Base-by-base conservation (phyloP, 2,113 vertebrate species). In the Sylvicapra grimmia region DNA sequence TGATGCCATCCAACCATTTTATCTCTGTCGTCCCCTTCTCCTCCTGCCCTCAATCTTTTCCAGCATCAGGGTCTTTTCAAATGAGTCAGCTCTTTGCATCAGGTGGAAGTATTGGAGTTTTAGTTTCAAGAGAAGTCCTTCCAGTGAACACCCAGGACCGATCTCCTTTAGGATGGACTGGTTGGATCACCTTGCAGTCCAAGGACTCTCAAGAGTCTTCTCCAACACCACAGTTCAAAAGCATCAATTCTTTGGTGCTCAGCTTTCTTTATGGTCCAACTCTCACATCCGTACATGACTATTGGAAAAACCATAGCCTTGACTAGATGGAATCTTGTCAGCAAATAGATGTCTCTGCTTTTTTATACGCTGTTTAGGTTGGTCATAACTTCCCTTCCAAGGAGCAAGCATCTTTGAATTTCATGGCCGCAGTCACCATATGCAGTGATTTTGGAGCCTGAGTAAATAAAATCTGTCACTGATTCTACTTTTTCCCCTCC, bases 231-330 rank as follows among this genome's bases (percentile, higher is more conserved):
- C n/a, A 40, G 68, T 1, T 40, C 68, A 40, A 23, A 72, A 72
- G n/a, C 68, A 40, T 72, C n/a, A 23, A 2, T 23, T 72, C n/a
- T 40, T 72, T 0, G 1, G n/a, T 1, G 0, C 10, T 72, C 68
- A 72, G 68, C n/a, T 3, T 72, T 72, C 68, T 72, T 72, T 40
- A 72, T 23, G 19, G n/a, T 72, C 68, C 68, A 40, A 23, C 68
- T 72, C 19, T 40, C 68, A 40, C 19, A 75, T 75, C 68, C 5
- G 5, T 40, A 75, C n/a, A 23, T 72, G n/a, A 72, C 68, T 0
- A 40, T 10, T 72, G 68, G 68, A 12, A 23, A 72, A 72, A 72
- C 68, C 19, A 72, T 12, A 40, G 10, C 68, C 21, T 21, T 72
- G 68, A 72, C 5, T 72, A 72, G 18, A 75, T 0, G 5, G 19